phyloP scores from a whole-genome alignment of 64 coral and sea anemone species.

The Platygyra sinensis region DNA sequence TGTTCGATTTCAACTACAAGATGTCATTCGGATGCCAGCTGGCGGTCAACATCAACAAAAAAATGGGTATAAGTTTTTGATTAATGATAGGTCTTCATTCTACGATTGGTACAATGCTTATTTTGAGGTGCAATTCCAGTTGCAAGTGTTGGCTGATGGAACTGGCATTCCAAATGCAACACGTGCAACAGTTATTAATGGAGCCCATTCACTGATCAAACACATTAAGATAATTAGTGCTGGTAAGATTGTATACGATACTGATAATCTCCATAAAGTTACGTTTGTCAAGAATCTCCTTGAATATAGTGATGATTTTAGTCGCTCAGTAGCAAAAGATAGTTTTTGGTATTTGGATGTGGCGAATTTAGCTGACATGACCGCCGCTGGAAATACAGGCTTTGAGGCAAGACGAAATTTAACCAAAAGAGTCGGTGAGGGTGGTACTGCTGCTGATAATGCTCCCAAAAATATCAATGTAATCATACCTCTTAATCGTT shows the following conservation, averaged over 20 bases:
- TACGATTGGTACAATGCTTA: neutral
- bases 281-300: no score
- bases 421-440: no score
- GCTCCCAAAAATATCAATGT: neutral
- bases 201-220: no score
- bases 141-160: neutral
- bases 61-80: neutral
- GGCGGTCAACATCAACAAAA: neutral
- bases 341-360: neutral
- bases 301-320: neutral
- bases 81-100: neutral
- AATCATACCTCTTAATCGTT: slow-evolving; percentile 10
- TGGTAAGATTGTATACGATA: no score
- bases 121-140: neutral
- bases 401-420: neutral
- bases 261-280: no score
- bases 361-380: accelerated
- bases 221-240: no score
- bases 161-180: neutral
- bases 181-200: no score
- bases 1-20: neutral
- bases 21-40: neutral
- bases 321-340: neutral
- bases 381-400: neutral
- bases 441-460: no score